Conservation (phyloP, 2,888 invertebrate genomes). For the Coleophora deauratella region DNA sequence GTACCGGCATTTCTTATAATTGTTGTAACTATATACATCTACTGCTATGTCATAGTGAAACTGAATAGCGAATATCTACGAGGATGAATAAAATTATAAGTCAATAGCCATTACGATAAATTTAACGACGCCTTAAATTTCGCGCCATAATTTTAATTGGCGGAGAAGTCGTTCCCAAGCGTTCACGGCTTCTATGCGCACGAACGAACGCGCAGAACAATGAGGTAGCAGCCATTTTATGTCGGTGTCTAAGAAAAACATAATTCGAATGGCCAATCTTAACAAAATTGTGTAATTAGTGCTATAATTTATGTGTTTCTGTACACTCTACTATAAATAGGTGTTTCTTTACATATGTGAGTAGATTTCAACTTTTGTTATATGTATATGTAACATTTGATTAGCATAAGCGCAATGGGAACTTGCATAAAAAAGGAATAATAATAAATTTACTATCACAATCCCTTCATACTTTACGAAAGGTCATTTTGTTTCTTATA, state of each 20-base stretch:
- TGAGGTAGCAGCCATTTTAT: conserved; percentile 76
- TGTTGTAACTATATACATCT: conserved; percentile 42
- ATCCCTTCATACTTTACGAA: conserved; percentile 41
- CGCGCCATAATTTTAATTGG: conserved; percentile 75
- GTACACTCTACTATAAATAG: conserved; percentile 62
- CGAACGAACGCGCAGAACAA: conserved; percentile 75
- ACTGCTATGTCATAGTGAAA: conserved; percentile 41
- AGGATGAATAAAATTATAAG: conserved; percentile 13
- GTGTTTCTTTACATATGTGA: conserved; percentile 67
- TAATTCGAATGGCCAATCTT: conserved; percentile 75
- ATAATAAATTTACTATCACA: conserved; percentile 47
- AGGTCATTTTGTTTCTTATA: conserved; percentile 43
- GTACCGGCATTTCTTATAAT: conserved; percentile 40
- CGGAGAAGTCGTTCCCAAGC: conserved; percentile 74
- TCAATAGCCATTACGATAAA: conserved; percentile 36
- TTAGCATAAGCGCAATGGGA: conserved; percentile 53
- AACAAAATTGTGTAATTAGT: conserved; percentile 74
- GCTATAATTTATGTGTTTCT: conserved; percentile 72
- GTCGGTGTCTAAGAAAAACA: conserved; percentile 74
- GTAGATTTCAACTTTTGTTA: conserved; percentile 61
- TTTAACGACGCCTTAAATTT: conserved; percentile 68
- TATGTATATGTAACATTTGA: conserved; percentile 39
- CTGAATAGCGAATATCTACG: conserved; percentile 25
- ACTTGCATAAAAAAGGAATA: conserved; percentile 47
- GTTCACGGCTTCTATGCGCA: conserved; percentile 75